Conservation (phyloP, 2,888 invertebrate genomes). For the Buathra laborator region DNA sequence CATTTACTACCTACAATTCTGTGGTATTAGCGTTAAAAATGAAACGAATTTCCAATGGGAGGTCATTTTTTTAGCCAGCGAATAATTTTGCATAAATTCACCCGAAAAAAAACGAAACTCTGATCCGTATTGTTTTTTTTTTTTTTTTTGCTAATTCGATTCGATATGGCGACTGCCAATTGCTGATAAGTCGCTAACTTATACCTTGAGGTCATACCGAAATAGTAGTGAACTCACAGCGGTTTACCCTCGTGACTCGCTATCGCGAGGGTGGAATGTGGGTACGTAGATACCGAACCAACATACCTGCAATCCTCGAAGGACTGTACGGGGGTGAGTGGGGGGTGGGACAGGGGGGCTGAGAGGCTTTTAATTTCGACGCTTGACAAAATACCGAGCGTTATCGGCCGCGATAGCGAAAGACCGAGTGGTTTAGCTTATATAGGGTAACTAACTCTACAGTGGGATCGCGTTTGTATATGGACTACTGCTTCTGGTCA, state of each 20-base stretch:
- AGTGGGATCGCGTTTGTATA: slow-evolving; percentile 30
- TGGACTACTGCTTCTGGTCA: slow-evolving; percentile 50
- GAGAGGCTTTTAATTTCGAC: slow-evolving; percentile 56
- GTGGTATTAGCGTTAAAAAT: not conserved
- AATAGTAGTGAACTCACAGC: not conserved
- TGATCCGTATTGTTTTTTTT: not conserved
- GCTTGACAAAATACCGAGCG: slow-evolving; percentile 60
- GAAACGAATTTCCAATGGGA: not conserved
- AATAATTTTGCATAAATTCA: not conserved
- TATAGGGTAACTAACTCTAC: slow-evolving; percentile 6
- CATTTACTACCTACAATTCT: not conserved
- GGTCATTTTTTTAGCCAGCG: not conserved
- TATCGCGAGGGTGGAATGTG: slow-evolving; percentile 11
- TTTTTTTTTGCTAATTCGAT: not conserved
- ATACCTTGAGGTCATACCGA: not conserved
- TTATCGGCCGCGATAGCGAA: slow-evolving; percentile 61
- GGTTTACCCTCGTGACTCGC: slow-evolving; percentile 5
- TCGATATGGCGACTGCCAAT: not conserved
- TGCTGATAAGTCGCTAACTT: not conserved
- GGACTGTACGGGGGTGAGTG: not conserved
- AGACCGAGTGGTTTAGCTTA: slow-evolving; percentile 39
- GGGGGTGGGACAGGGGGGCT: not conserved
- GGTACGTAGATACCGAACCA: slow-evolving; percentile 31
- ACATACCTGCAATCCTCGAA: slow-evolving; percentile 30
- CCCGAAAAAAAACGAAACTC: not conserved